Conservation (phyloP, 2,888 invertebrate genomes). For the Andricus curvator region DNA sequence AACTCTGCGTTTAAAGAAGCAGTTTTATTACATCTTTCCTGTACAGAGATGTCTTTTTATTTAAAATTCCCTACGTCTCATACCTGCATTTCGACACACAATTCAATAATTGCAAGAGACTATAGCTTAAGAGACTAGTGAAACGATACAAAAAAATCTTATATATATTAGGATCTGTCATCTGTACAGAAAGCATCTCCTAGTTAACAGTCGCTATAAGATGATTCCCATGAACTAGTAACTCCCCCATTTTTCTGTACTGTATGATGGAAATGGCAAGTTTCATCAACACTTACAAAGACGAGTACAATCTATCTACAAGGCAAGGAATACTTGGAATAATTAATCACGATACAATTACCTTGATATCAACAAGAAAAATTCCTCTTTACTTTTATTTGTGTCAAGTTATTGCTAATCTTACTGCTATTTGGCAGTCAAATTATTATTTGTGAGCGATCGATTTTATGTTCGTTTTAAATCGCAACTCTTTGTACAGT, state of each 20-base stretch:
- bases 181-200: conserved; percentile 53
- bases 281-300: not conserved
- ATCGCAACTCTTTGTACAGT: conserved; percentile 27
- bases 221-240: conserved; percentile 41
- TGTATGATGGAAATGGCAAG: conserved; percentile 16
- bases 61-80: conserved; percentile 25
- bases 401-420: conserved; percentile 41
- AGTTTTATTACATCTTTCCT: conserved; percentile 2
- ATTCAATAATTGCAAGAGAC: not conserved
- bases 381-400: conserved; percentile 33
- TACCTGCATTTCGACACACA: not conserved
- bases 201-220: conserved; percentile 35
- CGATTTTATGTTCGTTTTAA: not conserved
- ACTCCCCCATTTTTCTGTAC: conserved; percentile 21
- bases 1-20: conserved; percentile 6
- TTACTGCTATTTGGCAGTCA: conserved; percentile 43
- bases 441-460: conserved; percentile 38
- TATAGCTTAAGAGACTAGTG: conserved; percentile 51
- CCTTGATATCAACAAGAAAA: conserved; percentile 19
- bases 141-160: conserved; percentile 54
- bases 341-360: conserved; percentile 24
- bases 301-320: not conserved
- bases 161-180: conserved; percentile 49
- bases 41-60: conserved; percentile 19
- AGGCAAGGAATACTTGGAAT: conserved; percentile 44